Base-by-base conservation (phyloP, 2,888 invertebrate genomes). In the Eupithecia abbreviata region DNA sequence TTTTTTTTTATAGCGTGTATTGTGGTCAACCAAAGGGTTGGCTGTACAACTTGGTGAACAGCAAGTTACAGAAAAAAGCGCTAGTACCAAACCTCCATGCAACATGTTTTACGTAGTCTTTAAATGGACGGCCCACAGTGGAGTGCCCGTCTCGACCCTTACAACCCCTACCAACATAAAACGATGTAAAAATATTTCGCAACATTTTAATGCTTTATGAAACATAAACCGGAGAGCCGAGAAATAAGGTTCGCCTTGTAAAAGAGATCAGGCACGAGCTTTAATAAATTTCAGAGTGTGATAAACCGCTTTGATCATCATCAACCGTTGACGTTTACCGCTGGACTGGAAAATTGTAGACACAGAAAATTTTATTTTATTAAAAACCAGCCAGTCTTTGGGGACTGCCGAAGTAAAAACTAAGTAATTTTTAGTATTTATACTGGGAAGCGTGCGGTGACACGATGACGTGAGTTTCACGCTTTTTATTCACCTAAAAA, bases 211-310 rank as follows among this genome's bases (percentile, higher is more conserved):
- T 68, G 66, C 58, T 43, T 72, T 75, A 70, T 67, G 62, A 71
- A 74, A 77, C 65, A 72, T 72, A 66, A 76, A 79, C 71, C 73
- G 51, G 74, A 65, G 75, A 65, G 67, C 68, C 71, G 51, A 72
- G 73, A 77, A 81, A 72, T 75, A 65, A 66, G 74, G 73, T 77
- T 75, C 74, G 72, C 75, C 72, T 71, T 76, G 76, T 80, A 80
- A 81, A 81, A 77, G 70, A 79, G 78, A 81, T 80, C 65, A 65
- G 42, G 47, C 75, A 77, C 74, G 73, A 80, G 79, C 78, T 81
- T 77, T 71, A 68, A 76, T 79, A 78, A 77, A 78, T 80, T 78
- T 79, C 55, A 77, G 76, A 78, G 70, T 76, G 76, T 73, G 74
- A 79, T 81, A 80, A 77, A 74, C 65, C 49, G 12, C 15, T 43